Evolutionary conservation across 92 coral and sea anemone genomes (phyloP).

Genomic region (Parazoanthus swiftii): DNA sequence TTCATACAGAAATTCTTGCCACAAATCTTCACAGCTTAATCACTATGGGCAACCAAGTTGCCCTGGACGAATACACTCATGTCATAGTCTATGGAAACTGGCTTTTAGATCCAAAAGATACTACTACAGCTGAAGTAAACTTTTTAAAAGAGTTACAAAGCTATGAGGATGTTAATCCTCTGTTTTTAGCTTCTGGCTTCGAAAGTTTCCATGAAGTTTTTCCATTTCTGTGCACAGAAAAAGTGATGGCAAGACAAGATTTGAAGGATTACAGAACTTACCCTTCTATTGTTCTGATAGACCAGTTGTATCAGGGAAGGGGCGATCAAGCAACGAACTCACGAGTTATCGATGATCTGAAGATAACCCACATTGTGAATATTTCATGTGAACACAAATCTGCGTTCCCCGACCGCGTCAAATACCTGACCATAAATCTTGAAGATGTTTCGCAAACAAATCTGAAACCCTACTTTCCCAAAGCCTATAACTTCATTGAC

Average conservation of each 20-base stretch:
- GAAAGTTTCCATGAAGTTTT: slow-evolving; percentile 63
- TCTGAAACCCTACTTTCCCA: slow-evolving; percentile 72
- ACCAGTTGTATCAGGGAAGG: slow-evolving; percentile 86
- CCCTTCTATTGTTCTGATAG: slow-evolving; percentile 81
- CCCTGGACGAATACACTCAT: slow-evolving; percentile 76
- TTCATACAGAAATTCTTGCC: slow-evolving; percentile 68
- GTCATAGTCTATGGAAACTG: slow-evolving; percentile 80
- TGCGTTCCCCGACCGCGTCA: slow-evolving; percentile 84
- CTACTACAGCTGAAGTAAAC: slow-evolving; percentile 56
- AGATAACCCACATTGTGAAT: slow-evolving; percentile 84
- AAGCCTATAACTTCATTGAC: slow-evolving; percentile 70
- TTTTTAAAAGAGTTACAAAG: slow-evolving; percentile 73
- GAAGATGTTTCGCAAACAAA: slow-evolving; percentile 89
- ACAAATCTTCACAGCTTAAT: slow-evolving; percentile 59
- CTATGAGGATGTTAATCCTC: slow-evolving; percentile 65
- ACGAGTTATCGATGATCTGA: slow-evolving; percentile 65
- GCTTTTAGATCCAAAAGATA: slow-evolving; percentile 43
- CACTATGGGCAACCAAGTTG: slow-evolving; percentile 44
- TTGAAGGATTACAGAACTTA: slow-evolving; percentile 64
- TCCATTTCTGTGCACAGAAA: slow-evolving; percentile 86
- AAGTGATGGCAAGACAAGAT: slow-evolving; percentile 57
- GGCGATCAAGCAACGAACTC: slow-evolving; percentile 93
- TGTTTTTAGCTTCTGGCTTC: slow-evolving; percentile 70
- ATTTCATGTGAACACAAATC: slow-evolving; percentile 82
- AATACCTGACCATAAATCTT: slow-evolving; percentile 82